A percentile compares a stretch with the other conserved stretches of the same genome.
These are phyloP conservation scores for Drosophila aldrichi DNA, from an alignment of 2,888 invertebrate species.

Conservation along the genomic window DNA sequence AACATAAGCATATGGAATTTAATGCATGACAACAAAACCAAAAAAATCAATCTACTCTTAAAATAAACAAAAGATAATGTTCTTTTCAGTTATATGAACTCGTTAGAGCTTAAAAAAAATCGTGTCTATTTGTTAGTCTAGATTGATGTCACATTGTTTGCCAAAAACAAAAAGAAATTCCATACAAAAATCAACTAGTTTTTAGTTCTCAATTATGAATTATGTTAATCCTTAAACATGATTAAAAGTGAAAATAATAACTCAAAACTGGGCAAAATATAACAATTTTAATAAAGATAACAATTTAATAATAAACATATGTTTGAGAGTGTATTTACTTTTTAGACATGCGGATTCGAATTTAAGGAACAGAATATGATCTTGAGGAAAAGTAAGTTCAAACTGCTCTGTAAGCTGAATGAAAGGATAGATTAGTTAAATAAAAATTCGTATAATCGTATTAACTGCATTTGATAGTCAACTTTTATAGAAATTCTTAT, in stretches of 20 bases:
- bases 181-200: conserved; percentile 5
- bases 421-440: no score
- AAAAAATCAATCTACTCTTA: conserved; percentile 11
- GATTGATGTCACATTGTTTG: conserved; percentile 37
- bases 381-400: no score
- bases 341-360: neutral
- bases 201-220: conserved; percentile 19
- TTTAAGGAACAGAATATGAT: no score
- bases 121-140: conserved; percentile 41
- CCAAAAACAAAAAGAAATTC: conserved; percentile 12
- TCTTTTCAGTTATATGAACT: conserved; percentile 22
- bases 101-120: conserved; percentile 2
- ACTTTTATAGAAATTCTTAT: no score
- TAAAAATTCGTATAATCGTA: no score
- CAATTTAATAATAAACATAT: conserved; percentile 13
- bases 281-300: conserved; percentile 70
- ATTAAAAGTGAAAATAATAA: conserved; percentile 29
- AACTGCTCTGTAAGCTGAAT: no score
- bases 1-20: conserved; percentile 27
- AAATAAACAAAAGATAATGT: neutral
- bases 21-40: conserved; percentile 12
- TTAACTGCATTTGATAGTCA: no score
- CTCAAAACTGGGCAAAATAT: conserved; percentile 34
- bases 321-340: neutral
- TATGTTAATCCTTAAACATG: conserved; percentile 25